Evolutionary conservation across 2,888 invertebrate species (phyloP).

Genomic region (Drosophila quinaria): DNA sequence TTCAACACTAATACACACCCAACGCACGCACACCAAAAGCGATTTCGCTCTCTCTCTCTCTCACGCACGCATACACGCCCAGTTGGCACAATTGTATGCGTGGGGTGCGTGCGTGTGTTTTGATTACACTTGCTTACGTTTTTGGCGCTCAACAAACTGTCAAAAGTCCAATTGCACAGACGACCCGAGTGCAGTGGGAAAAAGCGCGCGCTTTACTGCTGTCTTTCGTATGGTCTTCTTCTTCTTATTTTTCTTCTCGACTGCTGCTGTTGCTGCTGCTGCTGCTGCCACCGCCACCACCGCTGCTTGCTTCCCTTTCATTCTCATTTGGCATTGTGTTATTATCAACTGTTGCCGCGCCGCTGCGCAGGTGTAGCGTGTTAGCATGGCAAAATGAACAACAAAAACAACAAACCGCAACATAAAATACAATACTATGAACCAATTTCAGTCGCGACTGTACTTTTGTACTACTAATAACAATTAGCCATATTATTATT

Average conservation of each 20-base stretch:
- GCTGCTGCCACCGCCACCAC: conserved; percentile 26
- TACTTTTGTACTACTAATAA: conserved; percentile 62
- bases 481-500: conserved; percentile 57
- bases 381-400: conserved; percentile 61
- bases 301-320: conserved; percentile 47
- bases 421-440: conserved; percentile 48
- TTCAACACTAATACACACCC: conserved; percentile 55
- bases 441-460: conserved; percentile 67
- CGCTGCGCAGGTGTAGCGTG: conserved; percentile 76
- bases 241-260: conserved; percentile 45
- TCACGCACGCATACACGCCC: conserved; percentile 64
- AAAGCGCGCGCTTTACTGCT: conserved; percentile 74
- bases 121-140: conserved; percentile 81
- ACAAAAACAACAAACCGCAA: conserved; percentile 58
- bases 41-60: too few species aligned
- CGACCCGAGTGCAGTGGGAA: conserved; percentile 40
- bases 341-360: conserved; percentile 63
- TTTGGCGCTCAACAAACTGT: conserved; percentile 73
- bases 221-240: conserved; percentile 52
- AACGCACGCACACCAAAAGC: conserved; percentile 54
- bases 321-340: conserved; percentile 61
- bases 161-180: conserved; percentile 72
- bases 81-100: conserved; percentile 60
- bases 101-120: conserved; percentile 78
- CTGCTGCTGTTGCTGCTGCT: conserved; percentile 15